phyloP scores from a whole-genome alignment of 2,797 vertebrate species.

The Leptatherina wallacei region DNA sequence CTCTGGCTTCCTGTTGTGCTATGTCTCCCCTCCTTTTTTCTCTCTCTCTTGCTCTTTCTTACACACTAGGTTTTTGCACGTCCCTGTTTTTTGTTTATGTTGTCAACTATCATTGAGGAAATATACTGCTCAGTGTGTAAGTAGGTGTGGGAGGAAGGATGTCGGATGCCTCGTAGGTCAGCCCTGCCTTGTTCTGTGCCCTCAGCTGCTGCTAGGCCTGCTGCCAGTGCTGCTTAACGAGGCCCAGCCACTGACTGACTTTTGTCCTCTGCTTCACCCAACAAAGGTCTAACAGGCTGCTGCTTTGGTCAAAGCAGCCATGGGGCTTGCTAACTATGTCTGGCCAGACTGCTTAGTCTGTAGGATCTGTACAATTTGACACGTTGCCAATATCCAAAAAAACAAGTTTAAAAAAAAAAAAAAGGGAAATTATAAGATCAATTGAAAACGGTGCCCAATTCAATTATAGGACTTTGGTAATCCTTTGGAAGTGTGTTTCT shows the following conservation, averaged over 20 bases:
- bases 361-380: slow-evolving; percentile 11
- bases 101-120: slow-evolving; percentile 25
- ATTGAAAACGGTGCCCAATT: too few relatives aligned
- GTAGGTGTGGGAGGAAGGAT: slow-evolving; percentile 51
- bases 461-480: too few relatives aligned
- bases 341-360: slow-evolving; percentile 2
- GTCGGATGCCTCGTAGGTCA: slow-evolving; percentile 55
- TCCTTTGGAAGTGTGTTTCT: too few relatives aligned
- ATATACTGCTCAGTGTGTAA: not conserved
- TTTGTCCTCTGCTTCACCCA: slow-evolving; percentile 39
- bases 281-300: slow-evolving; percentile 8
- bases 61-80: not conserved
- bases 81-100: not conserved
- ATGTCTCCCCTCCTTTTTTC: not conserved
- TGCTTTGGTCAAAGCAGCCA: slow-evolving; percentile 25
- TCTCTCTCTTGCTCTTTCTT: not conserved
- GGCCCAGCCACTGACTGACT: slow-evolving; percentile 55
- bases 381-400: slow-evolving; percentile 7
- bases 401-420: too few relatives aligned
- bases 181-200: slow-evolving; percentile 26
- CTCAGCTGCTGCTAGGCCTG: slow-evolving; percentile 52
- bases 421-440: too few relatives aligned
- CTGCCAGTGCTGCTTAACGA: slow-evolving; percentile 42
- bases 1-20: slow-evolving; percentile 47
- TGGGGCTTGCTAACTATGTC: slow-evolving; percentile 13